phyloP scores from a whole-genome alignment of 2,797 vertebrate species.

The Epinephelus awoara region DNA sequence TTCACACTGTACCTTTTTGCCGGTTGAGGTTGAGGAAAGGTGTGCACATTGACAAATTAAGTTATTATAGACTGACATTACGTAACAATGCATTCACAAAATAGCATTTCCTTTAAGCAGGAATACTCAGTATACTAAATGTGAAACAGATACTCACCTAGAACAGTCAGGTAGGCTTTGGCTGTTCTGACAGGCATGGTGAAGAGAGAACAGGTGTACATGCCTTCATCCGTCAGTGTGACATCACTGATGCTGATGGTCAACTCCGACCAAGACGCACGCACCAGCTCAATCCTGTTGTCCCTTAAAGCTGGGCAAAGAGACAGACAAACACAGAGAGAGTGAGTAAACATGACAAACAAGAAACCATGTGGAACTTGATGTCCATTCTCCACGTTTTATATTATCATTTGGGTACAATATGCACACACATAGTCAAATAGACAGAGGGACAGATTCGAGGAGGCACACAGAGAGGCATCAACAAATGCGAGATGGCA shows the following conservation, averaged over 20 bases:
- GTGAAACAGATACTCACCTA: conserved; percentile 87
- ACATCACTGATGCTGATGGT: conserved; percentile 97
- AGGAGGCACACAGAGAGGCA: background rate
- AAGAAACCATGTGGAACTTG: background rate
- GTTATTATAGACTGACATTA: background rate
- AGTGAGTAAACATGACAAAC: conserved; percentile 1
- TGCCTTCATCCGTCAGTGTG: conserved; percentile 94
- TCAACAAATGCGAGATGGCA: background rate
- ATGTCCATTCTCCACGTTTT: background rate
- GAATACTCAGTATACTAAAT: background rate
- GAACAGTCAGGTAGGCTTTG: conserved; percentile 96
- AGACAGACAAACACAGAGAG: conserved; percentile 52
- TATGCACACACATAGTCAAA: background rate
- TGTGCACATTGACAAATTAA: background rate
- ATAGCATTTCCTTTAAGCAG: background rate
- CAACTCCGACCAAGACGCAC: conserved; percentile 95
- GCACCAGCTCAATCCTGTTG: conserved; percentile 97
- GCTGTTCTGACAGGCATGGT: conserved; percentile 99
- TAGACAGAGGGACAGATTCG: background rate
- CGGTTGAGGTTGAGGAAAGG: background rate
- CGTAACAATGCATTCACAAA: background rate
- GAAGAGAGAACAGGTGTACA: conserved; percentile 98
- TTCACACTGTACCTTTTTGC: no score
- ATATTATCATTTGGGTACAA: background rate
- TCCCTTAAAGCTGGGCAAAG: conserved; percentile 92